A percentile compares a stretch with the other conserved stretches of the same genome.
These are phyloP conservation scores for Aspidoscelis tigris DNA, from an alignment of 2,113 vertebrate species.

Conservation along the genomic window DNA sequence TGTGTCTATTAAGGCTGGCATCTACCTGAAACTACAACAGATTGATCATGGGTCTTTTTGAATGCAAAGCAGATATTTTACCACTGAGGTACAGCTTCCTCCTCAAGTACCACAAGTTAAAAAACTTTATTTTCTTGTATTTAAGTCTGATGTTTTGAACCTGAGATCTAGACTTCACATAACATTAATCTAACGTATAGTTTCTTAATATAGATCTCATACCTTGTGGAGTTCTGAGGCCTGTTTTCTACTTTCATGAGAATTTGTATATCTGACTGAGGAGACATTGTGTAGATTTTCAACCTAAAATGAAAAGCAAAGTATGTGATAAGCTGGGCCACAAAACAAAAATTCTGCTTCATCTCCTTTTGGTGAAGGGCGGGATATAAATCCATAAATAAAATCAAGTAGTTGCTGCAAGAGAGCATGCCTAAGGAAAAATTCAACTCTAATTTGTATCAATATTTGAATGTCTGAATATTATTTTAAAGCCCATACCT, in stretches of 20 bases:
- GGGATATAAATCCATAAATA: no score
- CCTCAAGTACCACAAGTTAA: background rate
- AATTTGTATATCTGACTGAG: conserved; percentile 79
- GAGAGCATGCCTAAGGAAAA: background rate
- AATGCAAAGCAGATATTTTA: background rate
- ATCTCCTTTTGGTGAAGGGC: background rate
- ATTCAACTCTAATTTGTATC: background rate
- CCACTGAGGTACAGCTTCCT: background rate
- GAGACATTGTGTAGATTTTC: conserved; percentile 81
- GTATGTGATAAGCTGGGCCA: conserved; percentile 37
- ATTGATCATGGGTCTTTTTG: background rate
- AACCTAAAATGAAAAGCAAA: conserved; percentile 79
- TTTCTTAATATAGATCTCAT: conserved; percentile 47
- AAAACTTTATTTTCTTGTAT: background rate
- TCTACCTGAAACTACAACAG: background rate
- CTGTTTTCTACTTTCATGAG: conserved; percentile 91
- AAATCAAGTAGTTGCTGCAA: conserved; percentile 19
- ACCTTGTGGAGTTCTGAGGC: conserved; percentile 84
- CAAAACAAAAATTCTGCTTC: conserved; percentile 14
- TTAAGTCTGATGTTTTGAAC: background rate
- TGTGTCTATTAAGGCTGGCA: no score
- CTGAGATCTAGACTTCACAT: background rate
- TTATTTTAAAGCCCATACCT: conserved; percentile 76
- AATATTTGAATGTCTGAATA: background rate
- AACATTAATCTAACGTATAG: background rate